Base-by-base conservation (phyloP, 2,113 vertebrate species). In the Nothoprocta perdicaria region DNA sequence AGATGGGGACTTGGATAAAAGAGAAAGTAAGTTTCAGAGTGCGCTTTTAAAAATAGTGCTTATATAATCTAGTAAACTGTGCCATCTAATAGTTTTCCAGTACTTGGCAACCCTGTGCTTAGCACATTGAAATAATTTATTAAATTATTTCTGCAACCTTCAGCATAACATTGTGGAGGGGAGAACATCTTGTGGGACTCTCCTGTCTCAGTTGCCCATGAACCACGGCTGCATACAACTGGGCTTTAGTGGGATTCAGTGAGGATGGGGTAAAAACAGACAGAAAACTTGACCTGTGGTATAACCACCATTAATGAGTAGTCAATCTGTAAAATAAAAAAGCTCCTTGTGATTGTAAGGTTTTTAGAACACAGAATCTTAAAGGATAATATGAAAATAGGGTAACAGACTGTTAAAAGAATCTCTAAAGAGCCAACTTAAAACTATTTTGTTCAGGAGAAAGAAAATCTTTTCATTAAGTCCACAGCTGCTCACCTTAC, bases 21-120 rank as follows among this genome's bases (percentile, higher is more conserved):
- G 21, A 95, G 80, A 84, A 95, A 87, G 87, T 97, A 96, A 85
- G 65, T 66, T 84, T 92, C 69, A 24, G 12, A 52, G 27, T 43
- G 61, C 33, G 3, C 21, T 60, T 86, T 87, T 15, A 22, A 58
- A 63, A 61, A 40, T 53, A 48, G 3, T 23, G 48, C 68, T 48
- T 66, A 66, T 41, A 22, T 69, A 67, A 58, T 33, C 57, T 53
- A 58, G 50, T 35, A 45, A 79, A 74, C 33, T 50, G 2, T 75
- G 26, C 43, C 50, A 74, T 68, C 33, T 76, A 43, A 33, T 68
- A 55, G 46, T 5, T 88, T 41, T 33, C 60, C 9, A 8, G 43
- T 40, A 27, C 15, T 78, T 76, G 23, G 12, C 83, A 84, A 35
- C 46, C 55, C 29, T 40, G 21, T 38, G 33, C 35, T 27, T 81